phyloP scores from a whole-genome alignment of 2,797 vertebrate genomes.

The Melanotaenia pygmaea region DNA sequence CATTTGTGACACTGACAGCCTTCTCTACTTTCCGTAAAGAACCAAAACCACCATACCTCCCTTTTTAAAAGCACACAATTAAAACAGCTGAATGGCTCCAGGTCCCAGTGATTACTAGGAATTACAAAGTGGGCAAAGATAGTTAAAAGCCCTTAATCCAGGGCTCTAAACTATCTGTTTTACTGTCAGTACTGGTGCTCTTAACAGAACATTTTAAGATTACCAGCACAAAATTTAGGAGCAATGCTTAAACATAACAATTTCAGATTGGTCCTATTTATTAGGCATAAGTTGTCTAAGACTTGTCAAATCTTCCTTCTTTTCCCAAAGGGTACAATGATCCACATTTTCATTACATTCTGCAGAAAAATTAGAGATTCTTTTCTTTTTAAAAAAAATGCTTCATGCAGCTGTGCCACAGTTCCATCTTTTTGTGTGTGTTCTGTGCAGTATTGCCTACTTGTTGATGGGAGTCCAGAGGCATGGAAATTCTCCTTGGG shows the following conservation, averaged over 20 bases:
- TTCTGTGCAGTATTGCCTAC: too few species aligned
- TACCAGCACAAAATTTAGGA: neutral
- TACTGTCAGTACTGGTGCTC: neutral
- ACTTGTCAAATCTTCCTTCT: neutral
- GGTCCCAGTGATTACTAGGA: constrained; percentile 3
- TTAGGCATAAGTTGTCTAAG: neutral
- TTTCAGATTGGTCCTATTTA: neutral
- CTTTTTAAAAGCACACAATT: neutral
- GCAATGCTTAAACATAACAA: neutral
- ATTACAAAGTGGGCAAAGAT: constrained; percentile 8
- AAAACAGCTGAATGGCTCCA: constrained; percentile 2
- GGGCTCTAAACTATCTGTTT: neutral
- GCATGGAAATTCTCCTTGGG: too few species aligned
- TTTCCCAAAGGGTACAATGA: neutral
- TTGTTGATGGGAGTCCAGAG: too few species aligned
- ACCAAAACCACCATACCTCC: neutral
- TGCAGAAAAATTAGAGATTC: neutral
- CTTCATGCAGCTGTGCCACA: neutral
- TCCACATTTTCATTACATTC: neutral
- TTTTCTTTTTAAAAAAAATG: too few species aligned
- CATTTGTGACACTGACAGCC: constrained; percentile 33
- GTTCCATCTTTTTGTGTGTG: neutral
- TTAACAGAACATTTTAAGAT: neutral
- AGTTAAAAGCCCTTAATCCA: neutral
- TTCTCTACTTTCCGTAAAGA: constrained; percentile 33